phyloP scores from a whole-genome alignment of 2,113 vertebrate species.

The Camelus bactrianus region DNA sequence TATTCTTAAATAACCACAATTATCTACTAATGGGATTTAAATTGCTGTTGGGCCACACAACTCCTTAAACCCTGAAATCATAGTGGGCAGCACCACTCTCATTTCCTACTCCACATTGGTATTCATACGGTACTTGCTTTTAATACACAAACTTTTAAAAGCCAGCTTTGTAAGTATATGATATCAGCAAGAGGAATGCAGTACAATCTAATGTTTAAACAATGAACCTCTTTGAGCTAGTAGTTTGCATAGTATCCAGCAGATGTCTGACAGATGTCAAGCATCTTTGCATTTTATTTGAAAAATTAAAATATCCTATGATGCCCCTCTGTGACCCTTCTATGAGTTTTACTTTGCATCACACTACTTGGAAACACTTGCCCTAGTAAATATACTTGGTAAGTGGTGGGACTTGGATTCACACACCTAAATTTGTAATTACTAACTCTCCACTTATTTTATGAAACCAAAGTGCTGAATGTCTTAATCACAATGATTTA shows the following conservation, averaged over 20 bases:
- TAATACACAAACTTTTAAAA: not conserved
- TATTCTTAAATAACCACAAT: not conserved
- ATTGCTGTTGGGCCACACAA: not conserved
- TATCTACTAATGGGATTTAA: not conserved
- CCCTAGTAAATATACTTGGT: not conserved
- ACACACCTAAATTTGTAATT: not conserved
- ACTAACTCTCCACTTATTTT: not conserved
- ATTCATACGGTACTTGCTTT: not conserved
- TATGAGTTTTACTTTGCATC: not conserved
- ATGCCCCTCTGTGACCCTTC: not conserved
- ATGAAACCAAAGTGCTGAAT: not conserved
- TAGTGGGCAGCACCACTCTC: not conserved
- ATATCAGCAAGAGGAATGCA: not conserved
- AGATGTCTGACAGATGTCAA: not conserved
- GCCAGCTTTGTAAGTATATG: not conserved
- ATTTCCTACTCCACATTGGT: not conserved
- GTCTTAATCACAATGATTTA: not conserved
- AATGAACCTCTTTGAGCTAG: not conserved
- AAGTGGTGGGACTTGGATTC: not conserved
- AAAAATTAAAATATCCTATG: not conserved
- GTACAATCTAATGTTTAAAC: not conserved
- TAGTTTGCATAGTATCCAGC: not conserved
- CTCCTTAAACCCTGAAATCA: not conserved
- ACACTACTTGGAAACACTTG: not conserved
- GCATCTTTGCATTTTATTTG: not conserved